Percentiles rank a stretch among this genome's conserved stretches.
Conservation (phyloP, 1,140 invertebrate species). For the Bombyx mandarina region DNA sequence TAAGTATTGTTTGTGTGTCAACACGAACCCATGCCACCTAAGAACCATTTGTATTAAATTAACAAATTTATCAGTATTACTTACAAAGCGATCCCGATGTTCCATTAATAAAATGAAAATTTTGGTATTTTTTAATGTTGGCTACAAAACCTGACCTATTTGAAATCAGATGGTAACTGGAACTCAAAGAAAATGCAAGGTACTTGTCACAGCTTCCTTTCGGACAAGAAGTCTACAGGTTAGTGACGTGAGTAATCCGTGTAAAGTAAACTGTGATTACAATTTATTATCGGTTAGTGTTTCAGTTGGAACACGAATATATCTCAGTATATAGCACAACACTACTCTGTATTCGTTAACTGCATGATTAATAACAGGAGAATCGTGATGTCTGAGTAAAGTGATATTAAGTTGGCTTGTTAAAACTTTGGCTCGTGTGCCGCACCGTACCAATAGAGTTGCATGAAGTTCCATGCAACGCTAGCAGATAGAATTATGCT, state of each 20-base stretch:
- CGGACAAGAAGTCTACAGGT: not conserved
- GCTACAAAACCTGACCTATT: too few relatives aligned
- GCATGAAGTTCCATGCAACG: slow-evolving; percentile 34
- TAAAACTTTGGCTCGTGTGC: slow-evolving; percentile 59
- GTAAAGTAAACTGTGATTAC: not conserved
- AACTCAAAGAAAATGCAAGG: slow-evolving; percentile 9
- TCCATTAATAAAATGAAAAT: too few relatives aligned
- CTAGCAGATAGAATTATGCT: not conserved
- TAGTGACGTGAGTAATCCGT: not conserved
- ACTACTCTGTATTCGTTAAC: slow-evolving; percentile 61
- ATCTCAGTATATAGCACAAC: not conserved
- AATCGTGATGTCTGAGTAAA: slow-evolving; percentile 61
- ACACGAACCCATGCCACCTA: slow-evolving; percentile 93
- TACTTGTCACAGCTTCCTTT: not conserved
- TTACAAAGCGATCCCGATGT: too few relatives aligned
- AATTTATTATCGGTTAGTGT: not conserved
- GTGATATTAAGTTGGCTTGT: slow-evolving; percentile 71
- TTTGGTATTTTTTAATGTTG: too few relatives aligned
- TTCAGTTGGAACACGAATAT: too few relatives aligned
- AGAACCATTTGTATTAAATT: slow-evolving; percentile 9
- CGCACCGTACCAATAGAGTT: slow-evolving; percentile 45
- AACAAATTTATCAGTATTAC: too few relatives aligned
- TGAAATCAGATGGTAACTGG: too few relatives aligned
- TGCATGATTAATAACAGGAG: slow-evolving; percentile 67
- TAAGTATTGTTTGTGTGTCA: slow-evolving; percentile 92